These are phyloP conservation scores for Rynchops niger DNA, from an alignment of 2,113 vertebrate genomes.

Conservation along the genomic window DNA sequence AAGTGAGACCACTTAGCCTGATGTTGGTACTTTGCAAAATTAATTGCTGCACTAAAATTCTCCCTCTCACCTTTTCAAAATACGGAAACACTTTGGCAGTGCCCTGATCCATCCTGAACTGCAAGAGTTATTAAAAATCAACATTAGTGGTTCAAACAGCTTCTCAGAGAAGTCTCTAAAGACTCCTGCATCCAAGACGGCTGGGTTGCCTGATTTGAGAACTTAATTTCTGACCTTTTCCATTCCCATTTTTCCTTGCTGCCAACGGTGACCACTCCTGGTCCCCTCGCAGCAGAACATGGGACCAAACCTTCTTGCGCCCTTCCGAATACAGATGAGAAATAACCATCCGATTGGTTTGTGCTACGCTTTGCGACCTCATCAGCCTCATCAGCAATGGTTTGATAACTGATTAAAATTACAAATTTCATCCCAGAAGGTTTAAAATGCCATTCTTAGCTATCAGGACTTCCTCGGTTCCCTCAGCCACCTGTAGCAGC, in stretches of 20 bases:
- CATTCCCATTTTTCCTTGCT: neutral
- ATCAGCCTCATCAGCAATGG: neutral
- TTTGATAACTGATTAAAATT: neutral
- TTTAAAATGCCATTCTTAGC: neutral
- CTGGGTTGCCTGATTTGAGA: neutral
- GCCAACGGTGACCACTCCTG: neutral
- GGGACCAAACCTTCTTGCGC: neutral
- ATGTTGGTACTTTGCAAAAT: constrained; percentile 24
- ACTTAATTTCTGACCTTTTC: neutral
- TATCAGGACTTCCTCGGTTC: neutral
- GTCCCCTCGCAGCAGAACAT: neutral
- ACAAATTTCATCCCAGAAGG: neutral
- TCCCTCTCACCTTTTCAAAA: constrained; percentile 39
- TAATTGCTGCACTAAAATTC: constrained; percentile 26
- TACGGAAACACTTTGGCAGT: neutral
- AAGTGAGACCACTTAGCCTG: constrained; percentile 7
- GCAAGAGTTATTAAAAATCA: constrained; percentile 44
- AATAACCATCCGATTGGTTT: accelerated
- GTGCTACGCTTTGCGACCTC: neutral
- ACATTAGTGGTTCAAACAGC: constrained; percentile 4
- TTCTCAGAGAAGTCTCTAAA: neutral
- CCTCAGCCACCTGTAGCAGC: neutral
- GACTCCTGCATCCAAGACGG: neutral
- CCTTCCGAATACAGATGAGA: neutral
- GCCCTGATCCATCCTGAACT: constrained; percentile 6